phyloP scores from a whole-genome alignment of 2,113 vertebrate species.

The Burhinus oedicnemus region DNA sequence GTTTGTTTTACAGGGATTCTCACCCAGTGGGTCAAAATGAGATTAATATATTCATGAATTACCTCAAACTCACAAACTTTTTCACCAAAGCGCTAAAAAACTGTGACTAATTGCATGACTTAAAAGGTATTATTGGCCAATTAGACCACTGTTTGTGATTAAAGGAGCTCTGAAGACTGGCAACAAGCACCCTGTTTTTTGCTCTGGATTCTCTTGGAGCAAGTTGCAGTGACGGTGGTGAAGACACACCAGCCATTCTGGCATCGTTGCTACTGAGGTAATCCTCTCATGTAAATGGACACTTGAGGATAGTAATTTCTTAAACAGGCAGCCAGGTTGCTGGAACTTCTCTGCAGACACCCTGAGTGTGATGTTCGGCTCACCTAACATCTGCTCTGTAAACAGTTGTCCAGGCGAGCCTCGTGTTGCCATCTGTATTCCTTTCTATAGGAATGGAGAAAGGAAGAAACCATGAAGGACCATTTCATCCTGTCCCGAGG shows the following conservation, averaged over 20 bases:
- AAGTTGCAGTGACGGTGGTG: background rate
- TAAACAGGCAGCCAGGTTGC: background rate
- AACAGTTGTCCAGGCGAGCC: background rate
- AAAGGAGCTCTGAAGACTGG: background rate
- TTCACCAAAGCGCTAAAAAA: background rate
- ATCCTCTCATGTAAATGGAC: background rate
- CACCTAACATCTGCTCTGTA: background rate
- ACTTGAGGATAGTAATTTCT: background rate
- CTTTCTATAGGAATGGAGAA: background rate
- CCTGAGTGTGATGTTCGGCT: background rate
- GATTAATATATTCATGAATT: background rate
- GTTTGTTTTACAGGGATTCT: background rate
- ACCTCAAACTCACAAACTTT: background rate
- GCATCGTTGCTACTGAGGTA: background rate
- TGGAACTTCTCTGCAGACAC: background rate
- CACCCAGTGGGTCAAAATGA: background rate
- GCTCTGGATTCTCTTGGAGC: background rate
- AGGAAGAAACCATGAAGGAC: background rate
- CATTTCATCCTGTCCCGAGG: background rate
- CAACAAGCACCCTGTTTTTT: background rate
- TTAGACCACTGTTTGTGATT: background rate
- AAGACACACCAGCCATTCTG: background rate
- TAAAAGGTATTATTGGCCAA: background rate
- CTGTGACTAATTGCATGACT: background rate
- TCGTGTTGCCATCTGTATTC: background rate